Base-by-base conservation (phyloP, 2,888 invertebrate genomes). In the Rosalia funebris region DNA sequence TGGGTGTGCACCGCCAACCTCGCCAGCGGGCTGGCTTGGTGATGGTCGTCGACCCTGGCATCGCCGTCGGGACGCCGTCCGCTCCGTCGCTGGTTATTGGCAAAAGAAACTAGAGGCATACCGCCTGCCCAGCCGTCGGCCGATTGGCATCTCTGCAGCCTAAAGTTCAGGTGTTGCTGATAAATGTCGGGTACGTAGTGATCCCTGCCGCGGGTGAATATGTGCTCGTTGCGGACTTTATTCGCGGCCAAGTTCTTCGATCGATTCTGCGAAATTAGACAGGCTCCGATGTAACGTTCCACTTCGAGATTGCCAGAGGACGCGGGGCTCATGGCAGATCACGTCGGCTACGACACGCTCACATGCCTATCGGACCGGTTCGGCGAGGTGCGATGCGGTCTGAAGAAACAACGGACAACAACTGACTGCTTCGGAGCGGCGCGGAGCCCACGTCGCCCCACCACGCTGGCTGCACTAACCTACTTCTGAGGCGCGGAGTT, bases 1-100 rank as follows among this genome's bases (percentile, higher is more conserved):
- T 92, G 92, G 2, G 92, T 91, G 80, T 93, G 93, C 75, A 91
- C 89, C 10, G 92, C 92, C 65, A 93, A 81, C 72, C 91, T 88
- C 7, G 92, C 88, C 65, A 93, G 86, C 10, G 66, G 87, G 67
- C 86, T 83, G 55, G 72, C 76, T 57, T 71, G 69, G 31, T 68
- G 57, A 11, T 46, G 56, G 36, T 58, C 57, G n/a, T 57, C 32
- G 15, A 20, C 46, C 15, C 57, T 60, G 19, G 10, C 31, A 10
- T 31, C 41, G 3, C 32, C 42, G 14, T 53, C 60, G 25, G 54
- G 37, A 42, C 60, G 54, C 39, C 65, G 46, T 19, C 14, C 60
- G n/a, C n/a, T n/a, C 47, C 70, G 48, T 20, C 70, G 77, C 77
- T 68, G 83, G 46, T 86, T 85, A 76, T 88, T 87, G 65, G 91